Evolutionary conservation across 2,113 vertebrate species (phyloP), one percentile per base, ranked within the genome.

Genomic region (Pomatostomus ruficeps): DNA sequence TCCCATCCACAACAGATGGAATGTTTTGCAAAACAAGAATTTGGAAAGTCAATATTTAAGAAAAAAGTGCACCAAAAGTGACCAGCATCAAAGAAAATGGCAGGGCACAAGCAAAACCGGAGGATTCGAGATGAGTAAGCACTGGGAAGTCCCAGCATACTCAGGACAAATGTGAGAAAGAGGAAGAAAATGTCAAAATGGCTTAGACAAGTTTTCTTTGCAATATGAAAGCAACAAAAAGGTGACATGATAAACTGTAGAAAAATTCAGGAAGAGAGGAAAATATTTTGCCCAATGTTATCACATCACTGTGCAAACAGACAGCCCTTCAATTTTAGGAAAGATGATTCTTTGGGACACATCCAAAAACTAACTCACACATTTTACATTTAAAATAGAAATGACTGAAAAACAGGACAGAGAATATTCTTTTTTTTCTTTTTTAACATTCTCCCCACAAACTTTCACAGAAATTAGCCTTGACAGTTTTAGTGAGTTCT

Each of bases 211-310:
- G 68, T 79, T 96, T 89, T 82, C 66, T 65, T 78, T 95, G 85
- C 68, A 84, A 93, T 59, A 75, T 59, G 85, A 95, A 94, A 95
- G 82, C 89, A 95, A 93, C 57, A 83, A 89, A 95, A 95, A 97
- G 84, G 93, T 94, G 95, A 94, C 77, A 95, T 10, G 88, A 94
- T 96, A 97, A 97, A 94, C 89, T 96, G 95, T 36, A 95, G 91
- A 93, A 95, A 95, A 89, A 91, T 62, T 67, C 79, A 51, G 29
- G 11, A 95, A 84, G 65, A 88, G 54, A 93, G 42, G 86, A 90
- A 97, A 97, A 95, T 94, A 97, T 96, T 96, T 97, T 96, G 93
- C 94, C 75, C 81, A 9, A 74, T 94, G 93, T 93, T 97, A 96
- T 89, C 95, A 96, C 85, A 96, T 88, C 85, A 83, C 91, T 91